Percentiles rank a stretch among this genome's conserved stretches.
Evolutionary conservation across 1,140 invertebrate species (phyloP).

Genomic region (Heliothis subflexa): DNA sequence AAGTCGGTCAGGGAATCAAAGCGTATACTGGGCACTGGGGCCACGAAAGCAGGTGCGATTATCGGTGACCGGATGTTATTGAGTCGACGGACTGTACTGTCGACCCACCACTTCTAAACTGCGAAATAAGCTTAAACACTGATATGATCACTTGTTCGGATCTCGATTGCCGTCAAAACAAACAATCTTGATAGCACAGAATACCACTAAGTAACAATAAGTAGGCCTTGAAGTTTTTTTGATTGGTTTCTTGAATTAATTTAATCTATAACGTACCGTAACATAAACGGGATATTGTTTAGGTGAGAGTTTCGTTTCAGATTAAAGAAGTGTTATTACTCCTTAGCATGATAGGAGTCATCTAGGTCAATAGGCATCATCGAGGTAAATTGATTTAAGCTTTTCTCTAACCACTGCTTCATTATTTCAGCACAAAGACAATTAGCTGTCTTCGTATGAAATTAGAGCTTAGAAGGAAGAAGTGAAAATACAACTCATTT

Average conservation of each 20-base stretch:
- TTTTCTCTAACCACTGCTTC: background rate
- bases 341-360: background rate
- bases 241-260: constrained; percentile 22
- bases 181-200: background rate
- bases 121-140: no score
- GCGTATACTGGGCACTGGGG: no score
- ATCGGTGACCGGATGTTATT: no score
- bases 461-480: background rate
- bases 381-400: background rate
- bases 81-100: no score
- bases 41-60: no score
- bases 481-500: background rate
- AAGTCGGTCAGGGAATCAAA: no score
- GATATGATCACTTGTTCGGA: background rate
- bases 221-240: constrained; percentile 33
- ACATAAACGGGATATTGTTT: background rate
- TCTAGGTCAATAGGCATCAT: constrained; percentile 15
- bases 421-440: background rate
- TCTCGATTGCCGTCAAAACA: background rate
- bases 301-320: background rate
- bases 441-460: background rate
- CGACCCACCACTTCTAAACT: no score
- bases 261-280: constrained; percentile 17
- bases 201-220: background rate
- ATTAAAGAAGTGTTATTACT: background rate